Conservation (phyloP, 2,113 vertebrate species). For the Tympanuchus pallidicinctus region DNA sequence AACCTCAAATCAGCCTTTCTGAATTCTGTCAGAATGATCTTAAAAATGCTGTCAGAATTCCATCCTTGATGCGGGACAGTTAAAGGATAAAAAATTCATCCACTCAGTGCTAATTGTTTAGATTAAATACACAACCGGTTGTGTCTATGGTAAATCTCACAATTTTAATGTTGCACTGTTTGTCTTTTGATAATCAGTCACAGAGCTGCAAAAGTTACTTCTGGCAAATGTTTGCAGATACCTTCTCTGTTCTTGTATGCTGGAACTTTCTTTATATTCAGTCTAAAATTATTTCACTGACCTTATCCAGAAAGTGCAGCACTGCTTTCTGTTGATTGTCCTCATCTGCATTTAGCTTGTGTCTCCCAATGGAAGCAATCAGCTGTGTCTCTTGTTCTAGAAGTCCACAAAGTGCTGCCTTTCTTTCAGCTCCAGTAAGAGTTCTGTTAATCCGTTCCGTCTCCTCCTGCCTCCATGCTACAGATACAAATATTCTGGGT, state of each 20-base stretch:
- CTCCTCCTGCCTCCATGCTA: constrained; percentile 89
- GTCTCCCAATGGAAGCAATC: constrained; percentile 84
- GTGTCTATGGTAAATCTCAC: background rate
- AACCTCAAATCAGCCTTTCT: background rate
- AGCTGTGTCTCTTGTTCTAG: constrained; percentile 87
- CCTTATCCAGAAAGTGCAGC: constrained; percentile 86
- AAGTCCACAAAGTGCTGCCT: constrained; percentile 87
- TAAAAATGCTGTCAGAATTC: background rate
- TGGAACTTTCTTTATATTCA: background rate
- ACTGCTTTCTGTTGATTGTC: constrained; percentile 76
- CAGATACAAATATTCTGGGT: background rate
- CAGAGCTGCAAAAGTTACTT: constrained; percentile 1
- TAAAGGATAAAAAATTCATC: background rate
- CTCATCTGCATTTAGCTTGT: constrained; percentile 70
- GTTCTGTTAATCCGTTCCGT: constrained; percentile 75
- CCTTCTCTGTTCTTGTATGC: constrained; percentile 1
- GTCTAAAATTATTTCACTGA: constrained; percentile 69
- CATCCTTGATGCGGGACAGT: background rate
- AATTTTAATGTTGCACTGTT: background rate
- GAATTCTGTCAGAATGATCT: background rate
- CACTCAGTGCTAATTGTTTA: background rate
- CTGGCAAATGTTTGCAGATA: background rate
- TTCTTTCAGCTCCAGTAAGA: constrained; percentile 85
- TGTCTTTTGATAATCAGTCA: background rate
- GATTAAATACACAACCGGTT: background rate